Base-by-base conservation (phyloP, 1,140 invertebrate genomes). In the Protaetia brevitarsis region DNA sequence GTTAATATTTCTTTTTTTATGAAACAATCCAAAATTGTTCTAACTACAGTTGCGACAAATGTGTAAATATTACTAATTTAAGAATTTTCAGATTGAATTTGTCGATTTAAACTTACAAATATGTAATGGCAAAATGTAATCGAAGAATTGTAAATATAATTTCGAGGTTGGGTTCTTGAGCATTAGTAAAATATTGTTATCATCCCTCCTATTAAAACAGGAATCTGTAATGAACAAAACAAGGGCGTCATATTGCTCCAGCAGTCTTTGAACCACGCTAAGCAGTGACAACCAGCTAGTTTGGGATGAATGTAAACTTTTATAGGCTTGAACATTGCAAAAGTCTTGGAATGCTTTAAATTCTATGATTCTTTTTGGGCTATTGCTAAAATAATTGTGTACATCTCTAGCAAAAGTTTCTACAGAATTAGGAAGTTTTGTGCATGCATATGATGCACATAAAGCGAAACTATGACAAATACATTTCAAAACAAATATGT, bases 81-180 rank as follows among this genome's bases (percentile, higher is more conserved):
- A 2, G 65, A 34, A 16, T n/a, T 34, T 66, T 66, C 65, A 19
- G 30, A 66, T 28, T 66, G 65, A 56, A 66, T 61, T 23, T 66
- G 51, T 37, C 4, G 16, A 37, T 66, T 66, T 66, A 66, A 66
- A 26, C 41, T 34, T 57, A 37, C 10, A 26, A 66, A 66, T 21
- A 37, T 37, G 65, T 56, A n/a, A 66, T 23, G 26, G 41, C 31
- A 62, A 4, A 66, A 2, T 62, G 1, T 26, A 66, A 45, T 27
- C 28, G n/a, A n/a, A n/a, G n/a, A n/a, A n/a, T n/a, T n/a, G n/a
- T n/a, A n/a, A n/a, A n/a, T n/a, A n/a, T n/a, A 61, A 41, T 66
- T 66, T 56, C 6, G 6, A n/a, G 19, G 7, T 19, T 56, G 19
- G 11, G 19, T 8, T n/a, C 7, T 56, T 56, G 6, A 56, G 19